A percentile compares a stretch with the other conserved stretches of the same genome.
These are phyloP conservation scores for Mus caroli DNA, from an alignment of 2,797 vertebrate species.

Conservation along the genomic window DNA sequence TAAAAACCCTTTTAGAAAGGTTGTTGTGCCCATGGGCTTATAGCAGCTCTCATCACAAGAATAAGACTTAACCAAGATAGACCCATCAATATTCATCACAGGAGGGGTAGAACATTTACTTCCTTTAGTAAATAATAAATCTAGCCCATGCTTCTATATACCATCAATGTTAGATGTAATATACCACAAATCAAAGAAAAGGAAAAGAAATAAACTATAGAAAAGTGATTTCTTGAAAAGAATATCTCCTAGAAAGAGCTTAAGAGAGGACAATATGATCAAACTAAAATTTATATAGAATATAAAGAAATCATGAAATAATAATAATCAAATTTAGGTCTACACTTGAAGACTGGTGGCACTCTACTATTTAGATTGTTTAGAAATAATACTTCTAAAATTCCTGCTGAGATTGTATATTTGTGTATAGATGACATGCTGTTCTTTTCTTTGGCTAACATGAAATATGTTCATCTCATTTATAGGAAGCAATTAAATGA, in stretches of 20 bases:
- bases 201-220: too few relatives aligned
- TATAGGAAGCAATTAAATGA: neutral
- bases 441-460: neutral
- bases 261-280: neutral
- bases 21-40: neutral
- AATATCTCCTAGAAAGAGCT: neutral
- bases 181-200: neutral
- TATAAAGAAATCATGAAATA: neutral
- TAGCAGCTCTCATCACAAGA: neutral
- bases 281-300: neutral
- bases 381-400: neutral
- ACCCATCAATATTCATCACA: neutral
- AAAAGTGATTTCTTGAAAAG: too few relatives aligned
- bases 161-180: neutral
- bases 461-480: conserved; percentile 3
- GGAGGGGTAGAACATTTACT: neutral
- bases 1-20: neutral
- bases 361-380: neutral
- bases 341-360: neutral
- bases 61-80: neutral
- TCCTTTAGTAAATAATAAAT: neutral
- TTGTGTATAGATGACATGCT: neutral
- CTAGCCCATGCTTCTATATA: neutral
- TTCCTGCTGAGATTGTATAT: neutral
- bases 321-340: neutral